phyloP scores from a whole-genome alignment of 2,797 vertebrate genomes.

The Manis crassicaudata region DNA sequence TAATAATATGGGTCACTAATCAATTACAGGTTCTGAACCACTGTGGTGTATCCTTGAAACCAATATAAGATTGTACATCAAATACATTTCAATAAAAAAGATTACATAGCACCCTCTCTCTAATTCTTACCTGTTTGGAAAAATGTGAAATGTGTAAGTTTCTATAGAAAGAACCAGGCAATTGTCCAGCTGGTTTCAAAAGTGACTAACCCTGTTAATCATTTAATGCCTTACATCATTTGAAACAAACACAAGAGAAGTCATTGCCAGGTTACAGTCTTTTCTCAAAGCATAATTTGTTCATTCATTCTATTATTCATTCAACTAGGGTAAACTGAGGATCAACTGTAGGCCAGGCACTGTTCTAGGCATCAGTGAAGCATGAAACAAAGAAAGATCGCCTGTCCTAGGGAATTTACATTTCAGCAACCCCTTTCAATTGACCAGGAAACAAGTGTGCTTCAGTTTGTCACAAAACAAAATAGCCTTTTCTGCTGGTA shows the following conservation, averaged over 20 bases:
- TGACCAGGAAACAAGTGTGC: neutral
- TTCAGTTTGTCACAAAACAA: neutral
- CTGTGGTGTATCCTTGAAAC: no score
- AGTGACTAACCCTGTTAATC: neutral
- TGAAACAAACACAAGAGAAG: neutral
- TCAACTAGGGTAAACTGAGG: neutral
- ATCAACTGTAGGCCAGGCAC: neutral
- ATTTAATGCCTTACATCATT: neutral
- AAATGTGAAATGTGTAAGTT: constrained; percentile 23
- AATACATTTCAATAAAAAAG: no score
- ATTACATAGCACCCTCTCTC: neutral
- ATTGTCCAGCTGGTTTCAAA: constrained; percentile 14
- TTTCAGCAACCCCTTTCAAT: neutral
- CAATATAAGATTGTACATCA: no score
- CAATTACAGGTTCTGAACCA: no score
- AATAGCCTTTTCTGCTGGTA: neutral
- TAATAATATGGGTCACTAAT: no score
- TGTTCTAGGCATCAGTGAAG: neutral
- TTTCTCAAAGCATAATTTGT: constrained; percentile 16
- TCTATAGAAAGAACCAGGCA: neutral
- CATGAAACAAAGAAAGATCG: neutral
- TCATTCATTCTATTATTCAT: neutral
- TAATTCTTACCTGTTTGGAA: neutral
- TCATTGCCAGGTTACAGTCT: neutral
- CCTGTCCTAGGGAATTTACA: neutral